Conservation (phyloP, 2,888 invertebrate genomes). For the Coenonympha arcania region DNA sequence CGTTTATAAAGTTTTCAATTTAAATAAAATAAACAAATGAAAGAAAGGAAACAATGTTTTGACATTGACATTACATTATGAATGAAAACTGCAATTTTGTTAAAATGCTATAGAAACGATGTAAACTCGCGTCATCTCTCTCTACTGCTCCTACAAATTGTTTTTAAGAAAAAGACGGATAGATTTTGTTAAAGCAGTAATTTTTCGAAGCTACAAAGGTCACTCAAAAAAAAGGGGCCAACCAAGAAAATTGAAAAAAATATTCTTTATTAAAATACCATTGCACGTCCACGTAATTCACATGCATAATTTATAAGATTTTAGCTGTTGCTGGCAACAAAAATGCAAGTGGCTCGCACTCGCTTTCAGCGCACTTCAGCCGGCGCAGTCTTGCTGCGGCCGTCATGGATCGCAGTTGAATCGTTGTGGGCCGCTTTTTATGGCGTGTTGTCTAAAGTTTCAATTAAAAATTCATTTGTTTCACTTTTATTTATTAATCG, state of each 20-base stretch:
- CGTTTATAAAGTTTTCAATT: constrained; percentile 1
- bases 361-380: constrained; percentile 43
- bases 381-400: constrained; percentile 58
- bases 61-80: constrained; percentile 12
- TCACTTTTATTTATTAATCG: constrained; percentile 48
- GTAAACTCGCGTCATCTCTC: background rate
- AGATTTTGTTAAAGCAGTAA: background rate
- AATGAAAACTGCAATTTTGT: constrained; percentile 2
- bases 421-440: constrained; percentile 37
- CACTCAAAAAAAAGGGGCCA: background rate
- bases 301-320: constrained; percentile 4
- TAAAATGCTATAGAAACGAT: background rate
- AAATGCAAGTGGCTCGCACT: constrained; percentile 11
- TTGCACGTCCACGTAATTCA: background rate
- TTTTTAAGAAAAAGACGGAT: background rate
- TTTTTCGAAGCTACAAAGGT: background rate
- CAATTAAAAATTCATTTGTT: constrained; percentile 34
- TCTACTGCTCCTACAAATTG: background rate
- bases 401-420: constrained; percentile 66
- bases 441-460: constrained; percentile 35
- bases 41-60: background rate
- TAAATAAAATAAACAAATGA: constrained; percentile 6
- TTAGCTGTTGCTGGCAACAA: constrained; percentile 14
- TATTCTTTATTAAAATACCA: background rate
- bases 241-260: background rate